Conservation (phyloP, 2,113 vertebrate species). For the Antigone vipio region DNA sequence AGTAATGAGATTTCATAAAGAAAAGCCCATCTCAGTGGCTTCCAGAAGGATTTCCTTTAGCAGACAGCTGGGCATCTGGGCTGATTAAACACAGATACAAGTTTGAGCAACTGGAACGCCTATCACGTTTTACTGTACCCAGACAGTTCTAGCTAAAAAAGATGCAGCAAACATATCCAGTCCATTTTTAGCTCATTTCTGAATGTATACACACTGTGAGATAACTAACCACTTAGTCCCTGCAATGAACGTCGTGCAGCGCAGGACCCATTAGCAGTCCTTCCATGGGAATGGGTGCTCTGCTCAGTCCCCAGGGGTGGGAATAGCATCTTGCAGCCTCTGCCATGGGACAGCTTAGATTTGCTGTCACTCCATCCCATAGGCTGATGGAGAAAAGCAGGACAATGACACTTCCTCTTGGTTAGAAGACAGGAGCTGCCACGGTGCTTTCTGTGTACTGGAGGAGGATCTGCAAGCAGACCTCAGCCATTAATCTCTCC, state of each 20-base stretch:
- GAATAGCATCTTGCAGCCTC: not conserved
- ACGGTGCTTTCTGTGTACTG: not conserved
- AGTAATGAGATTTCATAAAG: slow-evolving; percentile 26
- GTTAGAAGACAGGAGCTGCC: not conserved
- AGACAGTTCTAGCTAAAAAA: not conserved
- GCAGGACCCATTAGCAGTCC: not conserved
- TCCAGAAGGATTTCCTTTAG: slow-evolving; percentile 34
- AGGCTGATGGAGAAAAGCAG: not conserved
- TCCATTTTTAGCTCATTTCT: not conserved
- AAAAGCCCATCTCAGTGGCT: not conserved
- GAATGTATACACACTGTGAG: not conserved
- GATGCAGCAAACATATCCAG: not conserved
- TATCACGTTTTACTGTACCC: not conserved
- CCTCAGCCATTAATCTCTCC: not conserved
- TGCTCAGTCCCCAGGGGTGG: not conserved
- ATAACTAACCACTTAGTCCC: not conserved
- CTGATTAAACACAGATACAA: slow-evolving; percentile 18
- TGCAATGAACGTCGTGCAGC: not conserved
- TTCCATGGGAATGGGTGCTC: not conserved
- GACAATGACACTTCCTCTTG: not conserved
- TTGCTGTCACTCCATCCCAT: not conserved
- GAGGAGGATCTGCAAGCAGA: not conserved
- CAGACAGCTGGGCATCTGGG: not conserved
- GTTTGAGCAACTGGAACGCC: not conserved
- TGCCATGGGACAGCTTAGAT: not conserved